Base-by-base conservation (phyloP, 2,113 vertebrate genomes). In the Caloenas nicobarica region DNA sequence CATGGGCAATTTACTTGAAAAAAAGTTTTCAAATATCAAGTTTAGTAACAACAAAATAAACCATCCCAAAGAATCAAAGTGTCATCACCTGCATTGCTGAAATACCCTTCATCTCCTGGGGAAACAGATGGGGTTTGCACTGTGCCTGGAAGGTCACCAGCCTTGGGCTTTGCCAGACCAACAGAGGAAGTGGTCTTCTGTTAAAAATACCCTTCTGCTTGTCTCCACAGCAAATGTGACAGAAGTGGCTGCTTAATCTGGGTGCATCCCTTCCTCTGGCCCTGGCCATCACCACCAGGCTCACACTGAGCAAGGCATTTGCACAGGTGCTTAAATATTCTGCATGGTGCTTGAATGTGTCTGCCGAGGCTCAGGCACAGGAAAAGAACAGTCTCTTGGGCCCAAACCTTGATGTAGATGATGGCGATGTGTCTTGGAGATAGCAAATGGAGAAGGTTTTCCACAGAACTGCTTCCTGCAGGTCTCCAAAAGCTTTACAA, bases 61-160 rank as follows among this genome's bases (percentile, higher is more conserved):
- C 51, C 58, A 11, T 57, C 53, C 7, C 36, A 57, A 71, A 89
- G 44, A 84, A 48, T 68, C 62, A 93, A 69, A 62, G 10, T 26
- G 50, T 71, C 65, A 74, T 89, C 88, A 91, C 65, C 86, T 93
- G 77, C 61, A 69, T 76, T 3, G 3, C 61, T 86, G 74, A 57
- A 93, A 91, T 78, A 85, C 8, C 34, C 56, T 90, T 83, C 23
- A n/a, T 82, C 61, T 88, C 65, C 48, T 93, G 34, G 46, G 95
- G 90, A 95, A 95, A 81, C 93, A 97, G 95, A 94, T 96, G 95
- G 82, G 16, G 7, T 76, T 96, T 96, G 95, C 90, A 89, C 86
- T 89, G 19, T 91, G 83, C 57, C 72, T 93, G 81, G 51, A 81
- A 94, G 95, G 92, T 96, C 93, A 89, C 16, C 60, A 92, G 48